phyloP scores from a whole-genome alignment of 2,888 invertebrate genomes.

The Phytoseiulus persimilis region DNA sequence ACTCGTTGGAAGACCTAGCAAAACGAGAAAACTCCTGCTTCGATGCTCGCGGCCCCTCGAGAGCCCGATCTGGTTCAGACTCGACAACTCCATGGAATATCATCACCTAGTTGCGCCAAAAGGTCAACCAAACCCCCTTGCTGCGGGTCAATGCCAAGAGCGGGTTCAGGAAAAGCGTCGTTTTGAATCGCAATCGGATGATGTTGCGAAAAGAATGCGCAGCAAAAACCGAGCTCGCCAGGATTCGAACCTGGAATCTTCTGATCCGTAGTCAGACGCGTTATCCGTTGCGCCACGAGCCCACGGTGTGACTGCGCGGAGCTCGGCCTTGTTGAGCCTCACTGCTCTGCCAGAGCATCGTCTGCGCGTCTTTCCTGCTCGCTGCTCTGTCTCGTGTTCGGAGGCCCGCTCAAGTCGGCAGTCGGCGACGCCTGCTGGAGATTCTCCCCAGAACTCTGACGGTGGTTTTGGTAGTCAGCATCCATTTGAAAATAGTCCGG shows the following conservation, averaged over 20 bases:
- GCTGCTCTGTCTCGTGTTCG: neutral
- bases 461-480: neutral
- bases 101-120: too few species aligned
- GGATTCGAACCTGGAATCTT: constrained; percentile 43
- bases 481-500: neutral
- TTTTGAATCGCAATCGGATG: too few species aligned
- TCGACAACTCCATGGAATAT: too few species aligned
- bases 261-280: constrained; percentile 43
- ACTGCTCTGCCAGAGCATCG: neutral
- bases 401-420: neutral
- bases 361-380: neutral
- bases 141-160: too few species aligned
- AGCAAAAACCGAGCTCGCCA: constrained; percentile 41
- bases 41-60: too few species aligned
- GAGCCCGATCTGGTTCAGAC: too few species aligned
- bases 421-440: neutral
- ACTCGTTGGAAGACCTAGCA: too few species aligned
- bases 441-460: neutral
- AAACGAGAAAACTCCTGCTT: too few species aligned
- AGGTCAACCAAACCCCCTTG: too few species aligned
- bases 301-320: neutral
- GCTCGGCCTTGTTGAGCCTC: neutral
- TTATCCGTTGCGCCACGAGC: constrained; percentile 43
- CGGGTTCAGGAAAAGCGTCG: too few species aligned
- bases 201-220: neutral